Evolutionary conservation across 1,140 invertebrate genomes (phyloP).

Genomic region (Aphidius gifuensis): DNA sequence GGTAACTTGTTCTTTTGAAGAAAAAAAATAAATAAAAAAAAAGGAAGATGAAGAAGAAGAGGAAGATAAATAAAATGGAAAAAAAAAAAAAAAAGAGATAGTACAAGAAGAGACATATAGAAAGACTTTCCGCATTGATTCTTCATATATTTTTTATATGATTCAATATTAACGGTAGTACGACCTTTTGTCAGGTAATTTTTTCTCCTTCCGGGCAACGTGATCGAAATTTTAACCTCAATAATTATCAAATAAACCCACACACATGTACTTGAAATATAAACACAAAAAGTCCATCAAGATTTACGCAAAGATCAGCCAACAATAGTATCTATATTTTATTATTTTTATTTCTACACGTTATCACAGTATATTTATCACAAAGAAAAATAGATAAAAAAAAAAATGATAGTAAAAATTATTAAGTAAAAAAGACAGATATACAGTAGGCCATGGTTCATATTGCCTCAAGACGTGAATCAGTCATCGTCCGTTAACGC

Average conservation of each 20-base stretch:
- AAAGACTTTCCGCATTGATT: no score
- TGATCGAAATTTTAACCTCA: neutral
- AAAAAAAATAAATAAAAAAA: neutral
- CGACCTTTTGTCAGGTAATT: conserved; percentile 37
- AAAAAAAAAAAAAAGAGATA: neutral
- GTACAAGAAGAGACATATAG: neutral
- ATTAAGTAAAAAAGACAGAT: neutral
- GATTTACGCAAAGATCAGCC: no score
- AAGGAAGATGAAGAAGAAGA: neutral
- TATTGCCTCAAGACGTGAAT: conserved; percentile 19
- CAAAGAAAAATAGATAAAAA: neutral
- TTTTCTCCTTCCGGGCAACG: conserved; percentile 34
- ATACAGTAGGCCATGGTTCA: neutral
- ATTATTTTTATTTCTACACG: no score
- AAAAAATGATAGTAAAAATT: no score
- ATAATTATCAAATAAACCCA: neutral
- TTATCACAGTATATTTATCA: neutral
- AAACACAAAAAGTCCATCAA: no score
- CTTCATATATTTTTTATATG: conserved; percentile 20
- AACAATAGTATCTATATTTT: no score
- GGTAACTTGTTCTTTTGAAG: neutral
- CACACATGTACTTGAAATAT: neutral
- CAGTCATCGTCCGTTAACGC: conserved; percentile 14
- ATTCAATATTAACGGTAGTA: conserved; percentile 41
- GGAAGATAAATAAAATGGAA: neutral